Base-by-base conservation (phyloP, 2,888 invertebrate species). In the Cerceris ruficornis region DNA sequence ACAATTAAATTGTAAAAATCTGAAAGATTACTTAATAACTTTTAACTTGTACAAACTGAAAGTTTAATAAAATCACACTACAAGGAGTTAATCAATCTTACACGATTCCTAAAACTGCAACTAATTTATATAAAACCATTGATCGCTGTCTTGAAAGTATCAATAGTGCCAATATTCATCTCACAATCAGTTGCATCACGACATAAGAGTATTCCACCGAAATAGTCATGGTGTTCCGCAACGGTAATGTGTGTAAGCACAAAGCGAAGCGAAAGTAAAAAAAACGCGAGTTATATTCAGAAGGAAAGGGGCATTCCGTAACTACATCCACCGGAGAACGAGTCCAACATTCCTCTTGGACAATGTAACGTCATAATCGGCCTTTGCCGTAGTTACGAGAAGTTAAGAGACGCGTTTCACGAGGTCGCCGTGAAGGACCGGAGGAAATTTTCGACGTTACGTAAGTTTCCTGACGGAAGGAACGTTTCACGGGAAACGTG, bases 271-370 rank as follows among this genome's bases (percentile, higher is more conserved):
- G 7, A 59, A 6, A 49, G 15, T 9, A 49, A 2, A 11, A n/a
- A 17, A 6, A 17, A 5, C 0, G 61, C 6, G 61, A 46, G 7
- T 0, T 41, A 61, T 7, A 59, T 17, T 42, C 14, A 42, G 17
- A 46, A 17, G n/a, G 15, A 61, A n/a, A 28, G 8, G 13, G 8
- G 13, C 41, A 41, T 61, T 14, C 17, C 46, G 49, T 6, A 61
- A 61, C 14, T 49, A 49, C 8, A 61, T 61, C 49, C 61, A 49
- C 61, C 17, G 61, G 46, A 46, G 49, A 61, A 49, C 13, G 5
- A 49, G 6, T 61, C 49, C 9, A 6, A 46, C 7, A 7, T 15
- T 61, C 42, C 49, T 43, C 46, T 46, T n/a, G 14, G 42, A 43
- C 14, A 42, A 59, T 41, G 14, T 59, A 42, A 9, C 43, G 42